Evolutionary conservation across 37 sponge, comb jelly and placozoan genomes (phyloP).

Genomic region (Aphrocallistes beatrix): DNA sequence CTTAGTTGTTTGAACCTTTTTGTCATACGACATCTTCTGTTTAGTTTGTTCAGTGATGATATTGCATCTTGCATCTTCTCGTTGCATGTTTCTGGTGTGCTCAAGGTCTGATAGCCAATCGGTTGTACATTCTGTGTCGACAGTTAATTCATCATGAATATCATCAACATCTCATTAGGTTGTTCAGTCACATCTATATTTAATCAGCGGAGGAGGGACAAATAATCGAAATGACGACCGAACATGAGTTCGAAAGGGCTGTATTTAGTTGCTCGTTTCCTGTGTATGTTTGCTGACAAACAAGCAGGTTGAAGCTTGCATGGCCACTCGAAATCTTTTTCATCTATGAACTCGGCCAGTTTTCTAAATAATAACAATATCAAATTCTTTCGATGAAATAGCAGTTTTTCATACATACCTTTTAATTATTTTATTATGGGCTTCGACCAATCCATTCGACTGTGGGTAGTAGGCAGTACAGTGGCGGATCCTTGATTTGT

Average conservation of each 20-base stretch:
- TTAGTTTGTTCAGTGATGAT: background rate
- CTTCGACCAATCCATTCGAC: constrained; percentile 4
- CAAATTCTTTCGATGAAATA: background rate
- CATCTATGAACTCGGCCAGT: background rate
- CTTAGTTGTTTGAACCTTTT: constrained; percentile 11
- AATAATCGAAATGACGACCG: background rate
- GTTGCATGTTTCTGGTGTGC: background rate
- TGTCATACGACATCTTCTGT: background rate
- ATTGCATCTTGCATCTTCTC: constrained; percentile 4
- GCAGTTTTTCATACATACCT: constrained; percentile 1
- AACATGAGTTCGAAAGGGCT: constrained; percentile 7
- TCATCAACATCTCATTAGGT: background rate
- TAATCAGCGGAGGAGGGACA: background rate
- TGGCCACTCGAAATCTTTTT: background rate
- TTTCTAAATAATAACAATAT: background rate
- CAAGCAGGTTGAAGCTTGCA: constrained; percentile 14
- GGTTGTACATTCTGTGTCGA: background rate
- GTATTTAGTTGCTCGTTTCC: constrained; percentile 10
- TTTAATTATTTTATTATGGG: constrained; percentile 4
- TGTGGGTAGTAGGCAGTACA: background rate
- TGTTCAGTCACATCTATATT: background rate
- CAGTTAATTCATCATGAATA: background rate
- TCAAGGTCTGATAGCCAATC: constrained; percentile 3
- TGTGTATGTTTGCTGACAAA: constrained; percentile 5
- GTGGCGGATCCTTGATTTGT: no score